phyloP scores from a whole-genome alignment of 2,888 invertebrate genomes.

The Eledona agricola region DNA sequence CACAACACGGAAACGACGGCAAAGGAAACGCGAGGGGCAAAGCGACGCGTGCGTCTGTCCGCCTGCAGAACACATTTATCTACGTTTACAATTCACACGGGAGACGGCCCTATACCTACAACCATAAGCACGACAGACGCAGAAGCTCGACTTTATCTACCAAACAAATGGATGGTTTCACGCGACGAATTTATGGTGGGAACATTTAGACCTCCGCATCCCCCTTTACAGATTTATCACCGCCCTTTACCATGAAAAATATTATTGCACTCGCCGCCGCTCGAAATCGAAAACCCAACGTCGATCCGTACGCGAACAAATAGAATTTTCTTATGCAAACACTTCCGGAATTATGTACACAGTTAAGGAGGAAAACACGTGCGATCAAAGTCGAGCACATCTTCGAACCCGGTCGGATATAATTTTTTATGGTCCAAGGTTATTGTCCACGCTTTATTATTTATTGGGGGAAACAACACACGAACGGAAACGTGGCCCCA shows the following conservation, averaged over 20 bases:
- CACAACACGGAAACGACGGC: slow-evolving; percentile 16
- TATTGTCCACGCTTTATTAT: slow-evolving; percentile 15
- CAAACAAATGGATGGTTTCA: slow-evolving; percentile 46
- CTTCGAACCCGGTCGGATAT: slow-evolving; percentile 19
- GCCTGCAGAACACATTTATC: slow-evolving; percentile 34
- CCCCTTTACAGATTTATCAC: slow-evolving; percentile 27
- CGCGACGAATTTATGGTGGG: slow-evolving; percentile 50
- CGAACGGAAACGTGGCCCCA: slow-evolving; percentile 9
- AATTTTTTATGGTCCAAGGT: slow-evolving; percentile 4
- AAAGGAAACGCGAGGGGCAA: slow-evolving; percentile 11
- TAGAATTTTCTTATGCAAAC: slow-evolving; percentile 37
- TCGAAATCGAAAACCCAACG: slow-evolving; percentile 19
- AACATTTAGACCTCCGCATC: slow-evolving; percentile 28
- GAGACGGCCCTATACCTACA: slow-evolving; percentile 29
- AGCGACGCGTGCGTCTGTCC: slow-evolving; percentile 30
- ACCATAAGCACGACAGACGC: slow-evolving; percentile 34
- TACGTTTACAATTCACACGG: slow-evolving; percentile 39
- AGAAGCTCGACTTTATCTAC: slow-evolving; percentile 41
- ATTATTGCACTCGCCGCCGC: slow-evolving; percentile 4
- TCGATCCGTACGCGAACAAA: slow-evolving; percentile 30
- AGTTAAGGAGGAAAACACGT: slow-evolving; percentile 31
- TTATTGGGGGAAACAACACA: slow-evolving; percentile 15
- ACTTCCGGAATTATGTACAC: slow-evolving; percentile 35
- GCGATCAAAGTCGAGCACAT: slow-evolving; percentile 25
- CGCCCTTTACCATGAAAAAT: slow-evolving; percentile 22